Evolutionary conservation across 1,140 invertebrate genomes (phyloP), one percentile per base, ranked within the genome.

Genomic region (Macrocentrus cingulum): DNA sequence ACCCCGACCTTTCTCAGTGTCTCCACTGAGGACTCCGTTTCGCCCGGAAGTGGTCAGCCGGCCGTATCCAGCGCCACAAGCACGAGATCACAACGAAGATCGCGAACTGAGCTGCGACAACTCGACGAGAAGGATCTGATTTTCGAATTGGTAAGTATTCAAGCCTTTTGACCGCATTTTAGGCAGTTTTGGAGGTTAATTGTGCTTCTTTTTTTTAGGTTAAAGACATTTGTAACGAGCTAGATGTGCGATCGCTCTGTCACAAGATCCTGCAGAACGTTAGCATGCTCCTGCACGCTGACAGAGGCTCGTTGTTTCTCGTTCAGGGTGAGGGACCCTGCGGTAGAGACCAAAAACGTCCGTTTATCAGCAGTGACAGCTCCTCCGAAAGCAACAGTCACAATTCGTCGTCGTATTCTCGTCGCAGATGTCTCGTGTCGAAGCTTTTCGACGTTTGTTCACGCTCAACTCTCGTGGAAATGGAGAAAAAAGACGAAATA

Each of bases 241-340:
- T 98, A 66, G 95, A 98, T 68, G 89, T 97, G 15, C 85, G 91
- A 55, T 94, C 92, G 11, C 76, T 97, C 61, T 97, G 94, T 73
- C 93, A 97, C 81, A 98, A 98, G 80, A 98, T 97, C 68, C 83
- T 98, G 18, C 94, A 96, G 77, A 97, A 97, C 71, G 94, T 97
- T 15, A 92, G 91, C 64, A 92, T 95, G 49, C 80, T 98, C 4
- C 80, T 96, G 48, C 91, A 94, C 69, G 94, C 95, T 0, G 95
- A 97, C 79, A 82, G 94, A 18, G 94, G 94, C 36, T 97, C 94
- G 0, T 76, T 98, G 65, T 97, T 97, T 79, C 83, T 97, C 37
- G 94, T 97, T 1, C 91, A 95, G 69, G 93, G 89, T 23, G 88
- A 89, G 60, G 84, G 79, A 61, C 74, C 44, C 9, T 63, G 56